phyloP scores from a whole-genome alignment of 2,797 vertebrate species.

The Onychomys arenicola region DNA sequence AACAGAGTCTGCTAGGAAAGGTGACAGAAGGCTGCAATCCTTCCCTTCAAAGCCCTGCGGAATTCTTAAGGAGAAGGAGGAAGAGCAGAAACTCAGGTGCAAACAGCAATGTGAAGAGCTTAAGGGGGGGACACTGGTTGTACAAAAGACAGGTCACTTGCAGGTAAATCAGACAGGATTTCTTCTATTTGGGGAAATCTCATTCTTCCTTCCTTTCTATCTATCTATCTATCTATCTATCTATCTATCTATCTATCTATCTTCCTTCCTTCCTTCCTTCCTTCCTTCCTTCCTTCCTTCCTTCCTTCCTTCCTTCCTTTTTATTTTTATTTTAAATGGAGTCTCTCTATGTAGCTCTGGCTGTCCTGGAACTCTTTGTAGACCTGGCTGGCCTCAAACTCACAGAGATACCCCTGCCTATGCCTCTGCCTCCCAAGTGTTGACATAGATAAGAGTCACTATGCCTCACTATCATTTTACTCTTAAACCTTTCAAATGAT shows the following conservation, averaged over 20 bases:
- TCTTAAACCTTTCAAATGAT: neutral
- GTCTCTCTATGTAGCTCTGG: too few species aligned
- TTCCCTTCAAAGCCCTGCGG: neutral
- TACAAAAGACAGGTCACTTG: too few species aligned
- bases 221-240: too few species aligned
- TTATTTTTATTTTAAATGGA: too few species aligned
- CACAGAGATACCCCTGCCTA: neutral
- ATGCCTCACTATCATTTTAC: too few species aligned
- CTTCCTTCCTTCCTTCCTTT: too few species aligned
- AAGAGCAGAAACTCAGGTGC: neutral
- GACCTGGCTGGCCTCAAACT: neutral
- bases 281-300: too few species aligned
- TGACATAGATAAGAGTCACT: neutral
- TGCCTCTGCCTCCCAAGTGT: neutral
- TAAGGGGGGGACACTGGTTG: too few species aligned
- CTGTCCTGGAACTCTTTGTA: neutral
- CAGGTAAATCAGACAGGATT: neutral
- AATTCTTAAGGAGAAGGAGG: neutral
- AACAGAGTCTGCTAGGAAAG: neutral
- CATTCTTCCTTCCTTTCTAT: too few species aligned
- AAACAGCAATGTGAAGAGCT: neutral
- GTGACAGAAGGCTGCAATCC: neutral
- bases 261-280: too few species aligned
- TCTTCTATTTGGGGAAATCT: too few species aligned
- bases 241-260: too few species aligned